Evolutionary conservation across 2,888 invertebrate species (phyloP), one percentile per base, ranked within the genome.

Genomic region (Incurvaria masculella): DNA sequence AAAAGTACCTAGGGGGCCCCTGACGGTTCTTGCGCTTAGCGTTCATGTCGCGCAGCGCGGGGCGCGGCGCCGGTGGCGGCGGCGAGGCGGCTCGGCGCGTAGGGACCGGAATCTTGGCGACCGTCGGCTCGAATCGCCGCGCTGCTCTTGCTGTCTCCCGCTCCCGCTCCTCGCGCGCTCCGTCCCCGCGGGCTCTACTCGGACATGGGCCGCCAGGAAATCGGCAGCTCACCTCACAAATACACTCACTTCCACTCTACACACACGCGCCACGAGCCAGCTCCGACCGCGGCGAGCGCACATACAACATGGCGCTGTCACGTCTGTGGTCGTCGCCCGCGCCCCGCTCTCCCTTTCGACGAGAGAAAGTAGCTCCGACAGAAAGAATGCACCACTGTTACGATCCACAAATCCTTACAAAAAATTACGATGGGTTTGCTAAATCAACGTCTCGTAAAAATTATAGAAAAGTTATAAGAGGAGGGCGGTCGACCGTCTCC

Each of bases 21-120:
- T 89, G 85, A 74, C 91, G 88, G 81, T 85, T 89, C 83, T 91
- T 91, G 78, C 88, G 86, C 80, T 90, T 90, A 74, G 84, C 89
- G 70, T 88, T 91, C 86, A 86, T 88, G 69, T 84, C 85, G 75
- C 73, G 33, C 33, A 33, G 33, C 33, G 33, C 33, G 33, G 14
- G 33, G 33, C 33, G 33, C 73, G 67, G 74, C 78, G 67, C 78
- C 76, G 74, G 71, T 70, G 81, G 82, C 81, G 85, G 85, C 81
- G 84, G 81, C 78, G 81, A 81, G 81, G 84, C 85, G 86, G 87
- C 86, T 81, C 85, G 87, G 80, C 83, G 86, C 84, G 87, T 88
- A 78, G 88, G 87, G 86, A 88, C 88, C 87, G 88, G 88, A 88
- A 88, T 88, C 87, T 88, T 88, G 88, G 82, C 74, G 67, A 75